Conservation (phyloP, 2,797 vertebrate genomes). For the Mycteria americana region DNA sequence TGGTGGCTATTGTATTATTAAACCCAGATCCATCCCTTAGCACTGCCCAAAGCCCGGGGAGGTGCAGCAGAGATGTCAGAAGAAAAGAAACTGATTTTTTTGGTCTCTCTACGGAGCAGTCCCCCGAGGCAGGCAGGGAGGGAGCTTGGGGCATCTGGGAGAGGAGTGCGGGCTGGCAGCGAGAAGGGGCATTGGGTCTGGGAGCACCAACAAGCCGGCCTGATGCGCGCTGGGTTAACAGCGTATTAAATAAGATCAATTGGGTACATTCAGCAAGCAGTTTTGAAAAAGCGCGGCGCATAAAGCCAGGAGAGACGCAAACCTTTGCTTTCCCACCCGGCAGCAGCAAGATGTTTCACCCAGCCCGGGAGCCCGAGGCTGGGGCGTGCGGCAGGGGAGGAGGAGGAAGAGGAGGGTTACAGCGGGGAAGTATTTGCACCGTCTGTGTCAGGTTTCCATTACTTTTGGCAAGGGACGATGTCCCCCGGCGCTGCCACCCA, state of each 20-base stretch:
- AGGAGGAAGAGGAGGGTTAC: not conserved
- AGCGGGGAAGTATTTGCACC: not conserved
- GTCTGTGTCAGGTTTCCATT: not conserved
- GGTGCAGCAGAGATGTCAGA: not conserved
- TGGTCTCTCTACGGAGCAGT: not conserved
- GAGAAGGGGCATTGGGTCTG: not conserved
- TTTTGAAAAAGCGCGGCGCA: not conserved
- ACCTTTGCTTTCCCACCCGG: not conserved
- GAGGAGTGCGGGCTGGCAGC: not conserved
- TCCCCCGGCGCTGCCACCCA: not conserved
- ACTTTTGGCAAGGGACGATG: accelerated
- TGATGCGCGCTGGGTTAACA: not conserved
- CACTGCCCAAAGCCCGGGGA: not conserved
- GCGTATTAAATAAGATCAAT: accelerated
- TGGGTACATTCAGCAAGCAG: not conserved
- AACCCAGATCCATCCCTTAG: not conserved
- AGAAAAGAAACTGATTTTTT: not conserved
- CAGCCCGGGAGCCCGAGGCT: accelerated
- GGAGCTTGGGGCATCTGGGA: not conserved
- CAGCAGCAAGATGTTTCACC: not conserved
- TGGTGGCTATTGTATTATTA: no score
- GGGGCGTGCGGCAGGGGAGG: accelerated
- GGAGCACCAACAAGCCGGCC: not conserved
- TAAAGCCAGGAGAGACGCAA: not conserved
- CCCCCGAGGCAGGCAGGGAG: not conserved